A percentile compares a stretch with the other conserved stretches of the same genome.
phyloP scores from a whole-genome alignment of 2,113 vertebrate genomes.

The Acrocephalus kingi region DNA sequence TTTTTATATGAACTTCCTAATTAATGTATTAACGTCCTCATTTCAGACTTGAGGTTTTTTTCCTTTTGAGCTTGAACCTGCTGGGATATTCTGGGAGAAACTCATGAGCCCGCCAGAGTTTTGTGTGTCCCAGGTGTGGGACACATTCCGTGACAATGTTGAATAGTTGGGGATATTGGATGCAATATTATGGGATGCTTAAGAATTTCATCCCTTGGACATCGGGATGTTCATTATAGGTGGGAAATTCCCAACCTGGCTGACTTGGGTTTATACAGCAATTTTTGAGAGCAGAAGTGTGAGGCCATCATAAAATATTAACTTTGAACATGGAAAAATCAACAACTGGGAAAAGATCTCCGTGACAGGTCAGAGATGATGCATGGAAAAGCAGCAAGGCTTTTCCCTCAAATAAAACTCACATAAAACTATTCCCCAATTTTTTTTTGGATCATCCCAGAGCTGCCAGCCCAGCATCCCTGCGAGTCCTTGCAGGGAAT shows the following conservation, averaged over 20 bases:
- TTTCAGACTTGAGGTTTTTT: background rate
- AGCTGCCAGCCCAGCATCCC: background rate
- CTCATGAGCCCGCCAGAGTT: background rate
- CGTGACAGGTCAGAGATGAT: fast-evolving
- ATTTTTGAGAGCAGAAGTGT: background rate
- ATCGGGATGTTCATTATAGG: fast-evolving
- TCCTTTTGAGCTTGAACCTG: background rate
- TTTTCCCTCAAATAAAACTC: background rate
- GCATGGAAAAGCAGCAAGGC: background rate
- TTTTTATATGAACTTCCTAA: background rate
- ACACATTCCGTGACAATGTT: background rate
- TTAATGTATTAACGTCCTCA: fast-evolving
- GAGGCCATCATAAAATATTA: fast-evolving
- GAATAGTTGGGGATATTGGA: background rate
- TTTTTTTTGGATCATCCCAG: background rate
- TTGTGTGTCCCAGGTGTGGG: background rate
- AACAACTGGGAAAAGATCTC: background rate
- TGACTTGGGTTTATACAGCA: fast-evolving
- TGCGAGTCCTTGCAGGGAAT: background rate
- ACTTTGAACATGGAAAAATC: background rate
- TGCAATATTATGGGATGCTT: background rate
- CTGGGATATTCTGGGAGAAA: background rate
- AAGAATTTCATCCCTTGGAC: background rate
- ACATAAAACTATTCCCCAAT: fast-evolving
- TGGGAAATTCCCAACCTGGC: background rate